Evolutionary conservation across 2,888 invertebrate genomes (phyloP).

Genomic region (Chymomyza procnemis): DNA sequence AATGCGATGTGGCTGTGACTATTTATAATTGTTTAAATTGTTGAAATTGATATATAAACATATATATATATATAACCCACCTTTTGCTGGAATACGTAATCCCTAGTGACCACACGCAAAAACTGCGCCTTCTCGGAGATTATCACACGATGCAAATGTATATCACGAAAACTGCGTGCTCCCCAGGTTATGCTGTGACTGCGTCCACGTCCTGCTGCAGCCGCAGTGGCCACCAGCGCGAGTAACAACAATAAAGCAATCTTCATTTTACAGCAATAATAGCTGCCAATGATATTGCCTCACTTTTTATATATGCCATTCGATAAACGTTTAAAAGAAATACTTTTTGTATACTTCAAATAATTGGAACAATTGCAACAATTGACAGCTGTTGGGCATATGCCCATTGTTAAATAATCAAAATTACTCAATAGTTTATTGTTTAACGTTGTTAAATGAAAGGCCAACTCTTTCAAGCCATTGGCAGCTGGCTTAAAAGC

Average conservation of each 20-base stretch:
- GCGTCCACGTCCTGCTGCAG: constrained; percentile 25
- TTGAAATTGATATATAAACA: fast-evolving
- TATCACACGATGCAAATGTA: constrained; percentile 48
- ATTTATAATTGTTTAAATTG: background rate
- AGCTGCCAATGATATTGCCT: too few relatives aligned
- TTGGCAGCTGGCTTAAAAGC: background rate
- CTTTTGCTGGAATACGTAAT: constrained; percentile 45
- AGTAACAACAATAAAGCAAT: constrained; percentile 11
- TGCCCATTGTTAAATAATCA: background rate
- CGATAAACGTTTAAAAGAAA: constrained; percentile 2
- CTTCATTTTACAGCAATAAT: constrained; percentile 45
- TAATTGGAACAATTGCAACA: constrained; percentile 2
- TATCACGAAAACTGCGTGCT: constrained; percentile 44
- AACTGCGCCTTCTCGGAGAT: constrained; percentile 50
- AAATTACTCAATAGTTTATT: background rate
- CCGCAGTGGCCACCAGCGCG: background rate
- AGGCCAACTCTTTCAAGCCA: background rate
- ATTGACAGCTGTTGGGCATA: background rate
- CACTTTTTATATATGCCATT: background rate
- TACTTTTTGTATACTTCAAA: constrained; percentile 18
- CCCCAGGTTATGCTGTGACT: constrained; percentile 63
- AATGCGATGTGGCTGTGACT: constrained; percentile 53
- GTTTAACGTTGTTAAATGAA: background rate
- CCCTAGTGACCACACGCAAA: constrained; percentile 48
- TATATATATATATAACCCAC: constrained; percentile 37